Conservation (phyloP, 2,888 invertebrate species). For the Argynnis bischoffii region DNA sequence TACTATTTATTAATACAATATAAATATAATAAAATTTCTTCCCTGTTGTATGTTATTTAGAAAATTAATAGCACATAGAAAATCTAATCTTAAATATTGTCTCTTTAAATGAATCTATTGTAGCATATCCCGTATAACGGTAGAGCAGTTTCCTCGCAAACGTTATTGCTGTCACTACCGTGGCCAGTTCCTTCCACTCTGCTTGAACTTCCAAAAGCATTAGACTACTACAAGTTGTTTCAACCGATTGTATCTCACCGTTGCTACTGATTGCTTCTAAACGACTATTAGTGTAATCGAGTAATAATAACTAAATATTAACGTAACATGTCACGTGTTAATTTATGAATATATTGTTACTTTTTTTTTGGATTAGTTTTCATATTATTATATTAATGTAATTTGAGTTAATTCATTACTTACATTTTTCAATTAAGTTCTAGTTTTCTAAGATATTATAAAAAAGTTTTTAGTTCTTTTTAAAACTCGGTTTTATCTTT, state of each 20-base stretch:
- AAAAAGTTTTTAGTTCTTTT: too few relatives aligned
- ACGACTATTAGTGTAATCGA: slow-evolving; percentile 18
- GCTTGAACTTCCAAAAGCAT: slow-evolving; percentile 42
- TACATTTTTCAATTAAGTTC: too few relatives aligned
- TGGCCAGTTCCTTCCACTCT: slow-evolving; percentile 42
- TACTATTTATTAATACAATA: too few relatives aligned
- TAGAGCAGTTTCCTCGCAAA: slow-evolving; percentile 57
- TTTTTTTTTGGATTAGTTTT: too few relatives aligned
- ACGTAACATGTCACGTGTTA: slow-evolving; percentile 1
- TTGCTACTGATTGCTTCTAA: slow-evolving; percentile 29
- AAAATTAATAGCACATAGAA: slow-evolving; percentile 2
- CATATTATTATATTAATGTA: too few relatives aligned
- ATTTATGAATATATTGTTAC: too few relatives aligned
- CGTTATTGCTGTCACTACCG: slow-evolving; percentile 55
- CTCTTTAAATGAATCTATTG: slow-evolving; percentile 27
- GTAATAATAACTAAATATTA: not conserved
- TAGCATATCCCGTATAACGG: slow-evolving; percentile 43
- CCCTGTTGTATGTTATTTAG: too few relatives aligned
- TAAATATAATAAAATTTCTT: too few relatives aligned
- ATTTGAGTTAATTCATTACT: too few relatives aligned
- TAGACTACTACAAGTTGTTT: slow-evolving; percentile 31
- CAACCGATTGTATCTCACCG: slow-evolving; percentile 30
- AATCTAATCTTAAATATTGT: slow-evolving; percentile 21
- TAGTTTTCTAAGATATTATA: too few relatives aligned
- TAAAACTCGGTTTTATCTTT: too few relatives aligned